Evolutionary conservation across 2,113 vertebrate genomes (phyloP).

Genomic region (Hydropotes inermis): DNA sequence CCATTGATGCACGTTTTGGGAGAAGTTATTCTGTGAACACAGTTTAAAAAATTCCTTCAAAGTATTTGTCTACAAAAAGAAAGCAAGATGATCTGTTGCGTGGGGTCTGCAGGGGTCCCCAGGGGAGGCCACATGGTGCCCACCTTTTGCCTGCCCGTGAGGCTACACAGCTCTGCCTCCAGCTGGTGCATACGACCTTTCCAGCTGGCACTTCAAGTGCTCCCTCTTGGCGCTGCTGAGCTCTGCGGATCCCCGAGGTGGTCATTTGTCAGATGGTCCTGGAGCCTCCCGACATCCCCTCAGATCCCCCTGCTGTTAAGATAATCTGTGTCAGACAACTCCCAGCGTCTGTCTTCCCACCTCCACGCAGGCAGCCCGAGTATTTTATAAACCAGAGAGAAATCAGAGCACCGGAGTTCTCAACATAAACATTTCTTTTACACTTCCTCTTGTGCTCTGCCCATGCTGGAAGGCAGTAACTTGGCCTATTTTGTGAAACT

Average conservation of each 20-base stretch:
- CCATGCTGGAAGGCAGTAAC: neutral
- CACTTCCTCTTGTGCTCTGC: neutral
- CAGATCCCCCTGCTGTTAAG: neutral
- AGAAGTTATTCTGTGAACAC: neutral
- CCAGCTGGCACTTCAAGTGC: conserved; percentile 42
- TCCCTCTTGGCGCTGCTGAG: neutral
- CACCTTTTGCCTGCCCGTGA: neutral
- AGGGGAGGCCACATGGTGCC: rapidly evolving
- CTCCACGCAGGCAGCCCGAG: neutral
- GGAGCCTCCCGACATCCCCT: conserved; percentile 44
- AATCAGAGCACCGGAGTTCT: neutral
- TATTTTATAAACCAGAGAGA: neutral
- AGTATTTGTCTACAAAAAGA: neutral
- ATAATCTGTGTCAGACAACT: conserved; percentile 14
- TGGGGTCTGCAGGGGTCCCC: neutral
- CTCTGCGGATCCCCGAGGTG: conserved; percentile 43
- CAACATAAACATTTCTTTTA: neutral
- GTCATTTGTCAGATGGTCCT: conserved; percentile 70
- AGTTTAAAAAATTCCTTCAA: neutral
- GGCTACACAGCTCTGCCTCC: neutral
- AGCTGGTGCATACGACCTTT: conserved; percentile 67
- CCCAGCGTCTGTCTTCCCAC: neutral
- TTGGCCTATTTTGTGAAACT: neutral
- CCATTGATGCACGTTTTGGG: rapidly evolving
- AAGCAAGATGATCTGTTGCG: rapidly evolving